Evolutionary conservation across 2,113 vertebrate genomes (phyloP).

Genomic region (Phoenicopterus ruber): DNA sequence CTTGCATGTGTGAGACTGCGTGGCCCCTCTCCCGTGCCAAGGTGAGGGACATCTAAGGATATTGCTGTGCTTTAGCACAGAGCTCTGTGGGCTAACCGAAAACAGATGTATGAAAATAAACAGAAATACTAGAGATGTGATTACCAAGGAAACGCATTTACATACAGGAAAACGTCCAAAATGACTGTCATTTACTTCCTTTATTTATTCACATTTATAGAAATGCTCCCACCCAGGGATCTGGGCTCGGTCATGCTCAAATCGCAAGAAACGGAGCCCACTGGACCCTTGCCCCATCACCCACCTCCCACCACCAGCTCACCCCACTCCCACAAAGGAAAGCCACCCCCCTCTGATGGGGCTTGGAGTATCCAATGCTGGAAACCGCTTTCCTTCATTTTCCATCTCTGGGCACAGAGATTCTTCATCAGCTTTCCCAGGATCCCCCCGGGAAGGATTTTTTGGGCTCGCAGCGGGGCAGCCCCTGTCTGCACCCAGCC

Average conservation of each 20-base stretch:
- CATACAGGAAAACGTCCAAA: slow-evolving; percentile 60
- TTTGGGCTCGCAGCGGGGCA: neutral
- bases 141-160: slow-evolving; percentile 68
- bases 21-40: neutral
- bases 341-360: neutral
- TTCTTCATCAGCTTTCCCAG: neutral
- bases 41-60: slow-evolving; percentile 24
- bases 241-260: neutral
- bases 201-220: slow-evolving; percentile 23
- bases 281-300: neutral
- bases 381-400: neutral
- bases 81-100: slow-evolving; percentile 12
- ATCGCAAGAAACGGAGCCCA: rapidly evolving
- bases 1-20: neutral
- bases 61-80: neutral
- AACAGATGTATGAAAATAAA: slow-evolving; percentile 65
- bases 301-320: neutral
- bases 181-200: slow-evolving; percentile 42
- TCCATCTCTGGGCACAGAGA: neutral
- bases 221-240: neutral
- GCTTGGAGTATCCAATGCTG: rapidly evolving
- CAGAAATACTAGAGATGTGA: slow-evolving; percentile 60
- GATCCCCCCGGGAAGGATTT: neutral
- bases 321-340: rapidly evolving
- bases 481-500: neutral